These are phyloP conservation scores for Nothoprocta pentlandii DNA, from an alignment of 2,113 vertebrate genomes.

Conservation along the genomic window DNA sequence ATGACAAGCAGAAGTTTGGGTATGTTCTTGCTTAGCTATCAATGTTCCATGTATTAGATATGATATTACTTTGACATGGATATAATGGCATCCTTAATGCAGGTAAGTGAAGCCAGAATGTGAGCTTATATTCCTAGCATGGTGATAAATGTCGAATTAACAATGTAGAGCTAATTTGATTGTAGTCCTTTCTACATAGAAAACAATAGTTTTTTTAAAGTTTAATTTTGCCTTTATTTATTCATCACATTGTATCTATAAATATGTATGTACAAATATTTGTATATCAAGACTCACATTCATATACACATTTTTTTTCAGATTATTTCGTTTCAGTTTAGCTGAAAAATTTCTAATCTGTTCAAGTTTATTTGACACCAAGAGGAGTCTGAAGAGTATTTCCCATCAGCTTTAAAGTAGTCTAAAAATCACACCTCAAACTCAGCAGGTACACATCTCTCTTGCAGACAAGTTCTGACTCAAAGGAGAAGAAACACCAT, in stretches of 20 bases:
- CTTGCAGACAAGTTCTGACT: neutral
- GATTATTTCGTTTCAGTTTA: neutral
- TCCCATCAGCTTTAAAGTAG: neutral
- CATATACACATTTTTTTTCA: neutral
- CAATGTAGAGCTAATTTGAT: neutral
- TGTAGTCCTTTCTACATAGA: neutral
- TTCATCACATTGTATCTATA: neutral
- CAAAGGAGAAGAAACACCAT: neutral
- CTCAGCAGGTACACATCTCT: neutral
- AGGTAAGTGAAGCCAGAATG: neutral
- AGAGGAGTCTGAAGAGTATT: neutral
- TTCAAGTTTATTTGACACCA: neutral
- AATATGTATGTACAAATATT: neutral
- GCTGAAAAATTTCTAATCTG: neutral
- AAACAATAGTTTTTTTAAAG: neutral
- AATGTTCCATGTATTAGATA: neutral
- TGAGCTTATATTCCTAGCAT: neutral
- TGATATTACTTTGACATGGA: neutral
- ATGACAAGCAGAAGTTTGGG: neutral
- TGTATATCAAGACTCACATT: rapidly evolving
- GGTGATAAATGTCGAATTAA: neutral
- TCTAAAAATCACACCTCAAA: neutral
- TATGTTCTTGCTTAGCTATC: neutral
- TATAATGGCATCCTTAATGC: neutral
- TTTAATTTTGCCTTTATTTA: neutral